Base-by-base conservation (phyloP, 2,797 vertebrate genomes). In the Moxostoma hubbsi region DNA sequence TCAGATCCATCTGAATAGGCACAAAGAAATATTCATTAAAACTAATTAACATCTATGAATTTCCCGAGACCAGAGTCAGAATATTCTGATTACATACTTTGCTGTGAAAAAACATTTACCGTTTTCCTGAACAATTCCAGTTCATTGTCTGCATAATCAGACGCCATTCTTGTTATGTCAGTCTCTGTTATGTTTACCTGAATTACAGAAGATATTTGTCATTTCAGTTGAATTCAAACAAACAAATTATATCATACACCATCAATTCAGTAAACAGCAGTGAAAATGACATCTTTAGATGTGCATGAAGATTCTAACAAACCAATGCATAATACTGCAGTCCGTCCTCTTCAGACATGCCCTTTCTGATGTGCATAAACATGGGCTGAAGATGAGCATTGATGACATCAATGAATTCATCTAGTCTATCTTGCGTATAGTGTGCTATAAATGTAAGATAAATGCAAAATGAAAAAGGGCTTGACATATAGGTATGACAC, bases 111-210 rank as follows among this genome's bases (percentile, higher is more conserved):
- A 58, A 11, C 4, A 90, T 94, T 95, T 85, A 98, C 98, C 0
- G 93, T 94, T 94, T 97, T 99, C 81, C 93, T 94, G 83, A 99
- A 99, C 64, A 99, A 86, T 86, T 99, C 97, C 77, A 99, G 87
- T 73, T 99, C 98, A 7, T 91, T 97, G 88, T 98, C 98, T 0
- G 96, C 89, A 83, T 97, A 99, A 92, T 98, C 96, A 0, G 95
- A 94, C 0, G 97, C 94, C 97, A 99, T 95, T 88, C 94, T 94
- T 78, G 97, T 97, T 85, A 98, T 55, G 47, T 96, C 93, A 0
- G 95, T 98, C 82, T 97, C 94, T 0, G 95, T 93, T 89, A 94
- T 92, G 88, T 98, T 99, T 59, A 98, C 96, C 98, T 99, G 86
- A 6, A 83, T 65, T 73, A 59, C 16, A 68, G 9, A 79, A 79